Evolutionary conservation across 2,797 vertebrate genomes (phyloP).

Genomic region (Apogon hyalosoma): DNA sequence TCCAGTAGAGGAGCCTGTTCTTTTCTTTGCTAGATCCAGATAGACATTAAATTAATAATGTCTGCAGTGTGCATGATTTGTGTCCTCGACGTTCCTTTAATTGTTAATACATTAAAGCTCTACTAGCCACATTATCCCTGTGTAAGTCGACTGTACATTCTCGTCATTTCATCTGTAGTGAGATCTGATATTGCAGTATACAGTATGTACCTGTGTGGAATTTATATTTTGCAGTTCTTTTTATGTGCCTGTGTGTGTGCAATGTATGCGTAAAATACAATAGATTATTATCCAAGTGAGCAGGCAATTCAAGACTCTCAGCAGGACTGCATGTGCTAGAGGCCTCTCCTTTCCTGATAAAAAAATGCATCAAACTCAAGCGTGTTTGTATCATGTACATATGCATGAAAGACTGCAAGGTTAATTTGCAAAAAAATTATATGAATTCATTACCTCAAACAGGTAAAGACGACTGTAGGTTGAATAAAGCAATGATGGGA

Average conservation of each 20-base stretch:
- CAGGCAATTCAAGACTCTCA: slow-evolving; percentile 20
- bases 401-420: slow-evolving; percentile 9
- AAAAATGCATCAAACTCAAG: slow-evolving; percentile 7
- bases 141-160: background rate
- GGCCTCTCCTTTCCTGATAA: background rate
- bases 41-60: slow-evolving; percentile 41
- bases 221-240: slow-evolving; percentile 2
- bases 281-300: slow-evolving; percentile 15
- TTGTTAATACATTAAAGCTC: background rate
- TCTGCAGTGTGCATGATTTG: slow-evolving; percentile 36
- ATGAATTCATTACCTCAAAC: slow-evolving; percentile 24
- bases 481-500: background rate
- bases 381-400: slow-evolving; percentile 22
- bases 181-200: background rate
- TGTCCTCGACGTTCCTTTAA: slow-evolving; percentile 17
- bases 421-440: slow-evolving; percentile 13
- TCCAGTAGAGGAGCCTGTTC: slow-evolving; percentile 49
- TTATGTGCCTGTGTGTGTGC: background rate
- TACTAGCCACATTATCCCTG: background rate
- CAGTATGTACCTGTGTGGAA: background rate
- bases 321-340: slow-evolving; percentile 11
- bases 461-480: slow-evolving; percentile 4
- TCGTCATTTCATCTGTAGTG: background rate
- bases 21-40: slow-evolving; percentile 31
- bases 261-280: slow-evolving; percentile 13